These are phyloP conservation scores for Doris montereyensis DNA, from an alignment of 2,888 invertebrate species.

Conservation along the genomic window DNA sequence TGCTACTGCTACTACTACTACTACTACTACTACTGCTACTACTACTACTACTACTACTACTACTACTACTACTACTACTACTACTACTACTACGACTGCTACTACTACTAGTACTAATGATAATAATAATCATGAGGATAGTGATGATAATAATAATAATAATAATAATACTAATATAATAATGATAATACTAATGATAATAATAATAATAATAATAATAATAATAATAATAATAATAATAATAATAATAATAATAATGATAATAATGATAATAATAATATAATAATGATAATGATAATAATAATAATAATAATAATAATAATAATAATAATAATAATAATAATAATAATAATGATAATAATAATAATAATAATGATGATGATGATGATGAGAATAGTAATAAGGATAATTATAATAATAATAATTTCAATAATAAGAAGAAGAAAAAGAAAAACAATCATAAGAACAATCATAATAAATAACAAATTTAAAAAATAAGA, in stretches of 20 bases:
- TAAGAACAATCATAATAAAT: too few species aligned
- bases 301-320: not conserved
- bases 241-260: not conserved
- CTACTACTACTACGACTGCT: constrained; percentile 9
- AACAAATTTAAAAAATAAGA: too few species aligned
- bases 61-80: constrained; percentile 17
- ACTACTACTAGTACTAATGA: not conserved
- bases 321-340: not conserved
- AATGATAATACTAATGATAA: not conserved
- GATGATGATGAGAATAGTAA: not conserved
- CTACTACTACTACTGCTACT: not conserved
- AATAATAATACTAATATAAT: not conserved
- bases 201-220: not conserved
- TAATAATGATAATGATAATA: not conserved
- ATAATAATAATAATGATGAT: not conserved
- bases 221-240: not conserved
- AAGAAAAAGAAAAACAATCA: too few species aligned
- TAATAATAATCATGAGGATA: not conserved
- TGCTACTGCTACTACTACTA: not conserved
- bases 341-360: not conserved
- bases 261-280: not conserved
- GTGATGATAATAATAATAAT: not conserved
- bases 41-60: constrained; percentile 23
- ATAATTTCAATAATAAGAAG: too few species aligned
- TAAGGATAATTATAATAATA: not conserved